Percentiles rank a stretch among this genome's conserved stretches.
Evolutionary conservation across 2,113 vertebrate species (phyloP).

Genomic region (Phaethornis superciliosus): DNA sequence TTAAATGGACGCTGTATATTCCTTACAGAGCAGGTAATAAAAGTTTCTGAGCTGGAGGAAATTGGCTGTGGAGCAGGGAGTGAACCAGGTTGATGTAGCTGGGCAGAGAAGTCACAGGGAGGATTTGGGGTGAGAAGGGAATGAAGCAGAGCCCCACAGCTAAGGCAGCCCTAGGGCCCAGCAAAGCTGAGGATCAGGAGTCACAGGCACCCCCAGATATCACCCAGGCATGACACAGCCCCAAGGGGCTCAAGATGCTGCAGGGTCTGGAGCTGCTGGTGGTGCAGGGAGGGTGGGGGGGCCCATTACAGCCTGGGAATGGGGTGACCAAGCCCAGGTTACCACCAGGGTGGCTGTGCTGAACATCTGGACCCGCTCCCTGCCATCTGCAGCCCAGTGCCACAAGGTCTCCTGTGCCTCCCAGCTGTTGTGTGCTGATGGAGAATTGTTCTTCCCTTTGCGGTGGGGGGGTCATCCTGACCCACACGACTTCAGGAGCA

Average conservation of each 20-base stretch:
- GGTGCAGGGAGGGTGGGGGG: rapidly evolving
- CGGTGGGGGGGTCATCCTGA: rapidly evolving
- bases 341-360: rapidly evolving
- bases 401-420: rapidly evolving
- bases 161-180: neutral
- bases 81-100: neutral
- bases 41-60: conserved; percentile 50
- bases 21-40: conserved; percentile 52
- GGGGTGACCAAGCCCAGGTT: neutral
- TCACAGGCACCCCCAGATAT: neutral
- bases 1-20: conserved; percentile 55
- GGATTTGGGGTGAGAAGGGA: neutral
- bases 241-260: neutral
- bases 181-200: rapidly evolving
- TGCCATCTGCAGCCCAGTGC: rapidly evolving
- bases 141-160: rapidly evolving
- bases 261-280: neutral
- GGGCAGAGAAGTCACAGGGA: neutral
- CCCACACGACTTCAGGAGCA: neutral
- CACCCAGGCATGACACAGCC: neutral
- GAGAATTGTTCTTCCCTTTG: neutral
- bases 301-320: rapidly evolving
- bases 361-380: neutral
- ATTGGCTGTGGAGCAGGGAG: conserved; percentile 16
- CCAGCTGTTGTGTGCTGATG: neutral